Conservation (phyloP, 30 jellyfish, hydroid and myxozoan species). For the Phacellophora camtschatica region DNA sequence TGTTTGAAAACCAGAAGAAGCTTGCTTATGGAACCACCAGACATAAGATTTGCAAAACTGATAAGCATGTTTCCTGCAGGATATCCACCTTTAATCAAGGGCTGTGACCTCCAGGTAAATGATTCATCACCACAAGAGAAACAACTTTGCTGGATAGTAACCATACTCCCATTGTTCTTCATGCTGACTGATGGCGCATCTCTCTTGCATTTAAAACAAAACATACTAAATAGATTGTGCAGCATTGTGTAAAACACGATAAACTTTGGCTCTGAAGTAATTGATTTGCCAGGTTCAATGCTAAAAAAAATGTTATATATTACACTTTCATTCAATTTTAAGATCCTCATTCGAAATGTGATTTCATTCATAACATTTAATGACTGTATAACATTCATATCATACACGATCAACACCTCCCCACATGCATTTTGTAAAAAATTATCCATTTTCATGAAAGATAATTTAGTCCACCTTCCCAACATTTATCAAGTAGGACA, state of each 20-base stretch:
- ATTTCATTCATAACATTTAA: too few species aligned
- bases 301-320: too few species aligned
- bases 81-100: not conserved
- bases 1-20: conserved; percentile 8
- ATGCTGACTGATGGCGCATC: not conserved
- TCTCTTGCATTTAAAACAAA: conserved; percentile 18
- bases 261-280: conserved; percentile 11
- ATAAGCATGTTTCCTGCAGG: conserved; percentile 10
- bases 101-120: conserved; percentile 11
- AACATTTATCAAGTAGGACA: too few species aligned
- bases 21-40: conserved; percentile 28
- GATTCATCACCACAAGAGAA: not conserved
- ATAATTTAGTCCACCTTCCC: too few species aligned
- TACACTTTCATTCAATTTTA: too few species aligned
- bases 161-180: conserved; percentile 24
- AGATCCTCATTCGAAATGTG: too few species aligned
- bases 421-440: too few species aligned
- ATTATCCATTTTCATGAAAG: too few species aligned
- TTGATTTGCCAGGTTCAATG: not conserved
- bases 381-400: too few species aligned
- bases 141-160: conserved; percentile 2
- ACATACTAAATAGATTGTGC: conserved; percentile 16
- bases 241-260: conserved; percentile 32
- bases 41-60: not conserved
- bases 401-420: too few species aligned